Evolutionary conservation across 2,888 invertebrate species (phyloP).

Genomic region (Acrobasis repandana): DNA sequence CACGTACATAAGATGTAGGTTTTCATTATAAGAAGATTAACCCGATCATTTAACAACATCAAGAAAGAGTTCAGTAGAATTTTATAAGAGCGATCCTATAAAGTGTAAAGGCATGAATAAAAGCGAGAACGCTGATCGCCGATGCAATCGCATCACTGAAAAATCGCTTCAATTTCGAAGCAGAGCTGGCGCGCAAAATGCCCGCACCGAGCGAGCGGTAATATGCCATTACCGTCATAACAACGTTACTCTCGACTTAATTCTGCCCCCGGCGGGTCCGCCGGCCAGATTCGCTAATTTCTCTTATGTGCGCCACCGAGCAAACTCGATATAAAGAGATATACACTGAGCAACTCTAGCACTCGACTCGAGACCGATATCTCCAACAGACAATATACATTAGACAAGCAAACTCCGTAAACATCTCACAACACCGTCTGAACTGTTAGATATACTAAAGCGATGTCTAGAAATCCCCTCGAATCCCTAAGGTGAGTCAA

Average conservation of each 20-base stretch:
- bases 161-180: slow-evolving; percentile 72
- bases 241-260: slow-evolving; percentile 78
- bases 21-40: no score
- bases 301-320: slow-evolving; percentile 51
- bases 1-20: no score
- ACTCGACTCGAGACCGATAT: slow-evolving; percentile 15
- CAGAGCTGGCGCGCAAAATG: slow-evolving; percentile 64
- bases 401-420: slow-evolving; percentile 26
- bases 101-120: slow-evolving; percentile 39
- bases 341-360: background rate
- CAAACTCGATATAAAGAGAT: slow-evolving; percentile 42
- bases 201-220: slow-evolving; percentile 63
- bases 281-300: slow-evolving; percentile 62
- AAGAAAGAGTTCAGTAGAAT: slow-evolving; percentile 5
- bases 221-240: slow-evolving; percentile 75
- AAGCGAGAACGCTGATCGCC: slow-evolving; percentile 55
- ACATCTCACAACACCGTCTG: slow-evolving; percentile 29
- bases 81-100: slow-evolving; percentile 16
- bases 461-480: slow-evolving; percentile 62
- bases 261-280: slow-evolving; percentile 60
- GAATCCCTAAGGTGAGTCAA: slow-evolving; percentile 67
- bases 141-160: slow-evolving; percentile 70
- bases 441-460: slow-evolving; percentile 44
- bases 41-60: background rate
- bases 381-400: slow-evolving; percentile 24